Evolutionary conservation across 1,140 invertebrate species (phyloP).

Genomic region (Drosophila cardini): DNA sequence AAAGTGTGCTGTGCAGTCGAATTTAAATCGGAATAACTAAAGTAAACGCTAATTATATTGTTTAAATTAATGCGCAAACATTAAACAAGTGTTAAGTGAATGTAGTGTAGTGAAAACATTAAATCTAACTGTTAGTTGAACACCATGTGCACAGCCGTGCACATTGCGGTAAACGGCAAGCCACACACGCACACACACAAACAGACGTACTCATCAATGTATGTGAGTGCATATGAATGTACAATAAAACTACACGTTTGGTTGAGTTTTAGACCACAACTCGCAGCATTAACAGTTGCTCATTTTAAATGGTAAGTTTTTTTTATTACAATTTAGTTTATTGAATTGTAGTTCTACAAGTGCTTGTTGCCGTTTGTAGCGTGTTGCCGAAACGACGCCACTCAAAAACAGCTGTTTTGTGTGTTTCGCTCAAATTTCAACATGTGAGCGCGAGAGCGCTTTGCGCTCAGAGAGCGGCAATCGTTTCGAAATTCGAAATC

Average conservation of each 20-base stretch:
- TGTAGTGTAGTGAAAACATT: neutral
- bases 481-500: neutral
- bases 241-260: neutral
- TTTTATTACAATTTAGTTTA: neutral
- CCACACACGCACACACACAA: neutral
- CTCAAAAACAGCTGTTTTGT: conserved; percentile 49
- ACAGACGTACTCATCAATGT: neutral
- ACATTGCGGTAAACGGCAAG: conserved; percentile 7
- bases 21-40: conserved; percentile 14
- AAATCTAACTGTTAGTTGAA: neutral
- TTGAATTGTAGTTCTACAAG: neutral
- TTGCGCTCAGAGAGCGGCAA: conserved; percentile 7
- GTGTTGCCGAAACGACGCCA: conserved; percentile 17
- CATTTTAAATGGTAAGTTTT: neutral
- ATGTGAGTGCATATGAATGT: neutral
- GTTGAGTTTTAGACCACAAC: neutral
- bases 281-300: neutral
- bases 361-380: conserved; percentile 28
- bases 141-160: neutral
- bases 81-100: neutral
- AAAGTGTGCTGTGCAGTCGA: conserved; percentile 74
- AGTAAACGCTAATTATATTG: neutral
- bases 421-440: conserved; percentile 19
- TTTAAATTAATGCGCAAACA: neutral
- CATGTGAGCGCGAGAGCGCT: conserved; percentile 12